Conservation (phyloP, 2,888 invertebrate species). For the Drosophila prostipennis region DNA sequence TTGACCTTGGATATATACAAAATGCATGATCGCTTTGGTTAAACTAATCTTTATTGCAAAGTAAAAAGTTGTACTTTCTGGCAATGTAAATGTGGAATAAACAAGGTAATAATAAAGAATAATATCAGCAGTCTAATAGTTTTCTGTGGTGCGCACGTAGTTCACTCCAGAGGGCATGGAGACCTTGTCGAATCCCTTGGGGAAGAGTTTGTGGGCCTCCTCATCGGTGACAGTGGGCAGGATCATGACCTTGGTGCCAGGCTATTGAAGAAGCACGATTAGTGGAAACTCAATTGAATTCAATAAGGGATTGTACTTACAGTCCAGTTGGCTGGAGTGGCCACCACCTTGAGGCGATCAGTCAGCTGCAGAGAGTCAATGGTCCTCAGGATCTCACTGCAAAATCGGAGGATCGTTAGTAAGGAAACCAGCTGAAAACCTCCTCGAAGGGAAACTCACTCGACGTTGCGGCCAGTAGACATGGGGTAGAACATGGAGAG, state of each 20-base stretch:
- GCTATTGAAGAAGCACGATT: conserved; percentile 87
- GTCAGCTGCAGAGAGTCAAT: conserved; percentile 86
- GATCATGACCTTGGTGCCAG: conserved; percentile 92
- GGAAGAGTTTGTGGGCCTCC: conserved; percentile 88
- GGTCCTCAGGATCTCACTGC: conserved; percentile 90
- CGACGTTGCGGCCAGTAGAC: conserved; percentile 93
- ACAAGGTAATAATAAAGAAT: too few relatives aligned
- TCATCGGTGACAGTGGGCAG: conserved; percentile 88
- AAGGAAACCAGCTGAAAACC: background rate
- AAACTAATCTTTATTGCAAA: too few relatives aligned
- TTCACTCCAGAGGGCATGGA: conserved; percentile 90
- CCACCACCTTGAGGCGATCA: conserved; percentile 85
- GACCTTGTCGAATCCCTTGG: conserved; percentile 88
- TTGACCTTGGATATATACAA: too few relatives aligned
- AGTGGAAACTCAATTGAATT: conserved; percentile 85
- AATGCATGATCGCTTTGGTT: too few relatives aligned
- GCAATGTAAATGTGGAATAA: too few relatives aligned
- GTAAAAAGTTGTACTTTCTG: too few relatives aligned
- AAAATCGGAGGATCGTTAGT: background rate
- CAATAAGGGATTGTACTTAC: conserved; percentile 85
- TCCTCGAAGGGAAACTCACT: background rate
- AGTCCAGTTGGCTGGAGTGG: conserved; percentile 85
- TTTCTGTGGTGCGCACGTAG: conserved; percentile 90
- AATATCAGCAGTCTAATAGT: too few relatives aligned
- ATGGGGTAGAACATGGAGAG: conserved; percentile 93